Conservation (phyloP, 2,113 vertebrate species). For the Sinocyclocheilus anophthalmus region DNA sequence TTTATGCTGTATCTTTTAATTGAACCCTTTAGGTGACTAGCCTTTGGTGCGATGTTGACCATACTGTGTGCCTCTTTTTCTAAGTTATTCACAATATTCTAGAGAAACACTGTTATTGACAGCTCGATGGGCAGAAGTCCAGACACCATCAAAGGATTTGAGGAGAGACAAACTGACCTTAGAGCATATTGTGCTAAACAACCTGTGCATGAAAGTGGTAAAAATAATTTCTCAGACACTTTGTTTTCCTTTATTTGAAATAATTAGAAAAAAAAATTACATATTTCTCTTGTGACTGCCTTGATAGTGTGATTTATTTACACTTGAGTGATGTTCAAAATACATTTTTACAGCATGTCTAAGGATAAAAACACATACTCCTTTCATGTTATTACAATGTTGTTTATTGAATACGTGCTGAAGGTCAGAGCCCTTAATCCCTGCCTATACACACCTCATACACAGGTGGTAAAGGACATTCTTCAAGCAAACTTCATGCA, state of each 20-base stretch:
- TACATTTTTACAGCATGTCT: neutral
- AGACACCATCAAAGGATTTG: neutral
- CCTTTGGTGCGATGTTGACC: neutral
- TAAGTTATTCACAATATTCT: neutral
- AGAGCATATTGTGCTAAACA: neutral
- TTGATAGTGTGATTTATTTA: neutral
- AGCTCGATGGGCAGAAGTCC: neutral
- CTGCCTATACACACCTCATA: neutral
- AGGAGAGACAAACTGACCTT: neutral
- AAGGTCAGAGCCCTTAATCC: neutral
- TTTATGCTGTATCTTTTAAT: neutral
- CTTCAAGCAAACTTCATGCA: constrained; percentile 15
- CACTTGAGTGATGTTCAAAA: neutral
- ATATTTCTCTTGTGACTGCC: neutral
- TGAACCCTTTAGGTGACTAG: neutral
- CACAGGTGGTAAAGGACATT: neutral
- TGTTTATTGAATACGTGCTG: neutral
- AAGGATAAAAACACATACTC: neutral
- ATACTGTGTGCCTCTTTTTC: neutral
- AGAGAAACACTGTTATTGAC: neutral
- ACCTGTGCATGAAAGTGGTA: neutral
- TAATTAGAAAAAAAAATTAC: neutral
- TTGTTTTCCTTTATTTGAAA: neutral
- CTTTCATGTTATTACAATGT: neutral
- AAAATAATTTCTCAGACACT: neutral